Evolutionary conservation across 2,113 vertebrate genomes (phyloP).

Genomic region (Onychostruthus taczanowskii): DNA sequence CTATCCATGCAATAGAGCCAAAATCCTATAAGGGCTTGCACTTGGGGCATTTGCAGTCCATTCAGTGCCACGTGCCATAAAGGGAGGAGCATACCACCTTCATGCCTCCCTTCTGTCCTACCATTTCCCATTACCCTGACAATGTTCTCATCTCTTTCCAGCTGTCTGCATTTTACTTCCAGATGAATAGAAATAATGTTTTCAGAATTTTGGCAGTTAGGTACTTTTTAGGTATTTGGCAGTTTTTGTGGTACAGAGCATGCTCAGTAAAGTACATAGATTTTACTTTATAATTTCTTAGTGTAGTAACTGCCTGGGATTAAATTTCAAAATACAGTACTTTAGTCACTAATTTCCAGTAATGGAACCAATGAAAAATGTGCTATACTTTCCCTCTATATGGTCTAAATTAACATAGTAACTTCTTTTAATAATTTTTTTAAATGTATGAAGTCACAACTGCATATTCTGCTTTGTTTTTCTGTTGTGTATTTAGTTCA

Average conservation of each 20-base stretch:
- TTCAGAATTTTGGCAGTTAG: background rate
- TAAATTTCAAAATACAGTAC: background rate
- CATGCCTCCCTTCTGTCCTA: background rate
- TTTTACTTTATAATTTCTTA: background rate
- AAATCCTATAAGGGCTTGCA: background rate
- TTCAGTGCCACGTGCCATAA: background rate
- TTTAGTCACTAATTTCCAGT: background rate
- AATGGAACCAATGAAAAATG: background rate
- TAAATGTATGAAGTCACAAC: constrained; percentile 17
- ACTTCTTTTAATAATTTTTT: background rate
- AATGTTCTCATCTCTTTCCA: background rate
- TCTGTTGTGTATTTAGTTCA: constrained; percentile 81
- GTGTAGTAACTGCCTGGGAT: constrained; percentile 1
- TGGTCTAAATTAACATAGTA: constrained; percentile 12
- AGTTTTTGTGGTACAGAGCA: background rate
- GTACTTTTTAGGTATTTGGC: background rate
- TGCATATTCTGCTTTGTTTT: constrained; percentile 78
- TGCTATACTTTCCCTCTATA: background rate
- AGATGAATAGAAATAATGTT: background rate
- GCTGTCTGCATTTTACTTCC: background rate
- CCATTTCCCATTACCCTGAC: background rate
- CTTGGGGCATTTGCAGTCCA: background rate
- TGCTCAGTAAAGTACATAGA: background rate
- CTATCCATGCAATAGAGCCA: constrained; percentile 7
- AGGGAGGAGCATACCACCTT: background rate